These are phyloP conservation scores for Arnoldichthys spilopterus DNA, from an alignment of 2,797 vertebrate species.

Conservation along the genomic window DNA sequence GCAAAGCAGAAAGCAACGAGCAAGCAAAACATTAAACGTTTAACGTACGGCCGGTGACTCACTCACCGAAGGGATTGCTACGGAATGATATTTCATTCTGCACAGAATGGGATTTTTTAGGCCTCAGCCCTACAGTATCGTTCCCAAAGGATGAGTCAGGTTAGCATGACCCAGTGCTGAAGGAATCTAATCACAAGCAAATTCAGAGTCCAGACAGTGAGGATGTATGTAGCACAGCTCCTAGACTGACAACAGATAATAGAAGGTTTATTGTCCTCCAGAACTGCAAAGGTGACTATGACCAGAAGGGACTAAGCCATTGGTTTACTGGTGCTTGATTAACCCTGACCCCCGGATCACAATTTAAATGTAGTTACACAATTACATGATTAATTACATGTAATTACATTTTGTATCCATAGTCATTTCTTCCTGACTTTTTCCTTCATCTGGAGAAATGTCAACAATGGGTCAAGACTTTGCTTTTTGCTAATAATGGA, in stretches of 20 bases:
- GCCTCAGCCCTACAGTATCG: background rate
- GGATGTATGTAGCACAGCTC: background rate
- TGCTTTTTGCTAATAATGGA: too few relatives aligned
- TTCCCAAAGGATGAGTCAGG: background rate
- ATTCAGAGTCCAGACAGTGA: background rate
- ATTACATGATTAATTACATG: too few relatives aligned
- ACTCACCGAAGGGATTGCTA: background rate
- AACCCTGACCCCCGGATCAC: background rate
- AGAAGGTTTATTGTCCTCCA: background rate
- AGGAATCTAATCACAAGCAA: background rate
- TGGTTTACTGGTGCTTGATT: background rate
- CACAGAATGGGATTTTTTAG: background rate
- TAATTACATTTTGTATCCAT: too few relatives aligned
- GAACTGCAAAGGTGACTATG: background rate
- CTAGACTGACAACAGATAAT: background rate
- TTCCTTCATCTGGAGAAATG: too few relatives aligned
- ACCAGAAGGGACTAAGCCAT: background rate
- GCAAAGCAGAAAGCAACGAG: slow-evolving; percentile 62
- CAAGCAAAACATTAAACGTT: background rate
- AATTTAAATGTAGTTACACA: too few relatives aligned
- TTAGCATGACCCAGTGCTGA: background rate
- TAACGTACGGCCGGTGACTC: background rate
- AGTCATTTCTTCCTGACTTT: too few relatives aligned
- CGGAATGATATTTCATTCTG: slow-evolving; percentile 6
- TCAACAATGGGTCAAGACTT: too few relatives aligned